Evolutionary conservation across 2,888 invertebrate species (phyloP), one percentile per base, ranked within the genome.

Genomic region (Catotricha subobsoleta): DNA sequence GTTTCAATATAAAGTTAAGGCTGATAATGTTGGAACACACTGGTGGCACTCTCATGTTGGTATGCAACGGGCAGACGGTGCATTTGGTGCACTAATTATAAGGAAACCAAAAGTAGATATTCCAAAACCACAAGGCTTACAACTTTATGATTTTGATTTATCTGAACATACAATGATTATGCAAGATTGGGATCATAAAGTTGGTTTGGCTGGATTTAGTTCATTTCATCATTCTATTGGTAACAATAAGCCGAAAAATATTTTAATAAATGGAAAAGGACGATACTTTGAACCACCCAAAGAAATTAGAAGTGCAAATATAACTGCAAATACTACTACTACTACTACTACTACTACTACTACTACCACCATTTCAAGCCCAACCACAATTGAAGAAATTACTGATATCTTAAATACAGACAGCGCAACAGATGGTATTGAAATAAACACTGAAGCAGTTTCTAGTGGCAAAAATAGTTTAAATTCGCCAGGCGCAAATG

Each of bases 1-100:
- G 53, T 88, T 87, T 58, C 88, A 86, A 82, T 80, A 80, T 52
- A 78, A 78, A 3, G 71, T 71, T 69, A 56, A 49, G n/a, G 38
- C 38, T 10, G 19, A n/a, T 2, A 20, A 38, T 21, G 13, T 16
- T 2, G 37, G 39, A 27, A 43, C 39, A 12, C 38, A 43, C 29
- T 43, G 40, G 23, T 45, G 42, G 40, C 67, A 67, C 45, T 66
- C 66, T 1, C 65, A 67, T 47, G 60, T 64, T 52, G 87, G 87
- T 2, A 77, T 86, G 67, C 90, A 90, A 64, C 65, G 88, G 13
- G 82, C 81, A 3, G 88, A 90, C 51, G 90, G 90, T 0, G 74
- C 79, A 0, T 84, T 79, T 42, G 88, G 90, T 0, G 67, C 82
- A 0, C 63, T 88, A 38, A 73, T 88, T 40, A 74, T 90, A 15